Conservation (phyloP, 2,113 vertebrate species). For the Camelus dromedarius region DNA sequence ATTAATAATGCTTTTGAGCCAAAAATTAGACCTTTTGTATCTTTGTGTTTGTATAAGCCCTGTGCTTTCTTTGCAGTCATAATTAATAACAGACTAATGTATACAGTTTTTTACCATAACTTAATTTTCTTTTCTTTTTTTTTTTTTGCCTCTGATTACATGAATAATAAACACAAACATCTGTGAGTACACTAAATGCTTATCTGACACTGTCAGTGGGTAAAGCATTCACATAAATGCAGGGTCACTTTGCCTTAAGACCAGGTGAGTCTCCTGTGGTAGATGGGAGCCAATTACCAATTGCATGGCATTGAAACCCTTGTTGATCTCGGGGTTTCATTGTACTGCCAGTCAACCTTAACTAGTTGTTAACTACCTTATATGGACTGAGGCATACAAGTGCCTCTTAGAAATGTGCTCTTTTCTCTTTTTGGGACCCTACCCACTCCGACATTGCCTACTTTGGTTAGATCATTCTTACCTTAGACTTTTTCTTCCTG, state of each 20-base stretch:
- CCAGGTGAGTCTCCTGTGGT: neutral
- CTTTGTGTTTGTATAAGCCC: slow-evolving; percentile 9
- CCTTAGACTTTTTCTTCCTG: neutral
- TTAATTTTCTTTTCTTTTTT: slow-evolving; percentile 55
- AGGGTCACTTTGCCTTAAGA: neutral
- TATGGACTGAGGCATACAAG: neutral
- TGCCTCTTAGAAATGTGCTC: neutral
- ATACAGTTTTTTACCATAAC: neutral
- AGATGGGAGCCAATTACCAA: neutral
- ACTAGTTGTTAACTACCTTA: neutral
- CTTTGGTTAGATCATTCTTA: slow-evolving; percentile 12
- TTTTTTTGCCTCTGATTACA: neutral
- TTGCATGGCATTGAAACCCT: neutral
- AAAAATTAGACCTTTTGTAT: neutral
- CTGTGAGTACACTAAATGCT: neutral
- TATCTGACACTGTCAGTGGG: neutral
- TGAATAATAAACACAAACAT: slow-evolving; percentile 21
- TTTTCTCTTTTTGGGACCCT: neutral
- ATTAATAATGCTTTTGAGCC: neutral
- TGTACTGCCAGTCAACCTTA: neutral
- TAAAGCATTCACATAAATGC: neutral
- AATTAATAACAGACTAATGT: slow-evolving; percentile 34
- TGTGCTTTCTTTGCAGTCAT: neutral
- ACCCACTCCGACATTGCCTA: neutral
- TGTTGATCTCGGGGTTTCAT: neutral